Evolutionary conservation across 2,113 vertebrate genomes (phyloP).

Genomic region (Aythya baeri): DNA sequence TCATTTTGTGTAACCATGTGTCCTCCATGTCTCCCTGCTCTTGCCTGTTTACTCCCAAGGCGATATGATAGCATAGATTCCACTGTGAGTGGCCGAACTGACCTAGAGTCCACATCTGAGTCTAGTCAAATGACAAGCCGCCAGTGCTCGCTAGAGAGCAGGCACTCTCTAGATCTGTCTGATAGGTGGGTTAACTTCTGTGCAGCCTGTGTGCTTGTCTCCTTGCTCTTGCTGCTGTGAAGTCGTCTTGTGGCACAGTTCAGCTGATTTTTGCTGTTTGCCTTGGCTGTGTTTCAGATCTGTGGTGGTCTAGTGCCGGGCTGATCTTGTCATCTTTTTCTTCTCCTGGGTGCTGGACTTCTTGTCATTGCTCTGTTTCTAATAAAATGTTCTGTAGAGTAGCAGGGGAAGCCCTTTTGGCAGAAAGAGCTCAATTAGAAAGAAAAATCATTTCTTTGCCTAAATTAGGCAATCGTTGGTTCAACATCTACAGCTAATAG

Average conservation of each 20-base stretch:
- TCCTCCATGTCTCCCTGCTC: slow-evolving; percentile 22
- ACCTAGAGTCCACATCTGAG: slow-evolving; percentile 57
- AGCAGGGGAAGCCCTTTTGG: not conserved
- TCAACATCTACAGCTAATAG: not conserved
- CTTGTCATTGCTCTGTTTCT: not conserved
- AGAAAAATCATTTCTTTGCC: not conserved
- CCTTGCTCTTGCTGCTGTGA: not conserved
- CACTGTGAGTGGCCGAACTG: slow-evolving; percentile 54
- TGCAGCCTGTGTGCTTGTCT: not conserved
- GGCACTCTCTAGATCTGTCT: slow-evolving; percentile 55
- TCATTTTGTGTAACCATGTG: not conserved
- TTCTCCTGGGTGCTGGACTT: not conserved
- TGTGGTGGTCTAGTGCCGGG: not conserved
- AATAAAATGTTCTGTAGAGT: not conserved
- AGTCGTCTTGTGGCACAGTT: not conserved
- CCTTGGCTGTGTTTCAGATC: not conserved
- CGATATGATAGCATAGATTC: slow-evolving; percentile 53
- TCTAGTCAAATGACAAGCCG: slow-evolving; percentile 70
- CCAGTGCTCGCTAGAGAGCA: slow-evolving; percentile 66
- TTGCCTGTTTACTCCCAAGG: slow-evolving; percentile 36
- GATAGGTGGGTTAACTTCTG: slow-evolving; percentile 57
- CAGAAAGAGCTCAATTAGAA: not conserved
- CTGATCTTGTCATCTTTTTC: not conserved
- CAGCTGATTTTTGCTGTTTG: not conserved
- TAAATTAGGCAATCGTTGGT: not conserved